Conservation (phyloP, 2,888 invertebrate species). For the Ennomos erosarius region DNA sequence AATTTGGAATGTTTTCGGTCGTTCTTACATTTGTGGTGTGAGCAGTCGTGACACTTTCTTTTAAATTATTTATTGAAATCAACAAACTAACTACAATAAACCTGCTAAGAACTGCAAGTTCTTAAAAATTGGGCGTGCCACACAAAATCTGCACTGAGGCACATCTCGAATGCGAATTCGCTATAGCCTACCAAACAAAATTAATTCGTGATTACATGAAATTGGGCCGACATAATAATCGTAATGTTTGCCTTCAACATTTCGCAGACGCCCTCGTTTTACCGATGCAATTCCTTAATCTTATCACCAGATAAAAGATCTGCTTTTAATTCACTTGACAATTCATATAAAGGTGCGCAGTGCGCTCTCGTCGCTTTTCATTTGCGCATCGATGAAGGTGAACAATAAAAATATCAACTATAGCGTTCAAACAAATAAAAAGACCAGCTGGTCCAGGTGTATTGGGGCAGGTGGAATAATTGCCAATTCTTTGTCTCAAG, state of each 20-base stretch:
- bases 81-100: too few relatives aligned
- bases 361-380: conserved; percentile 55
- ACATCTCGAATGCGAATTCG: too few relatives aligned
- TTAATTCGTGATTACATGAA: conserved; percentile 8
- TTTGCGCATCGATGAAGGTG: conserved; percentile 67
- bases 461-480: conserved; percentile 83
- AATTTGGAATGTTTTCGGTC: too few relatives aligned
- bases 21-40: too few relatives aligned
- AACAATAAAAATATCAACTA: conserved; percentile 83
- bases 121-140: too few relatives aligned
- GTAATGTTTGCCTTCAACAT: conserved; percentile 19
- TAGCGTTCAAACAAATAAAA: conserved; percentile 83
- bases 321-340: conserved; percentile 50
- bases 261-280: conserved; percentile 33
- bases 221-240: conserved; percentile 20
- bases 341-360: conserved; percentile 54
- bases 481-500: conserved; percentile 84
- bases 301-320: conserved; percentile 44
- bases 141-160: too few relatives aligned
- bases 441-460: conserved; percentile 81
- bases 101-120: too few relatives aligned
- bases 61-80: too few relatives aligned
- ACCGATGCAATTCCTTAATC: conserved; percentile 39
- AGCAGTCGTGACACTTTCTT: too few relatives aligned
- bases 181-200: background rate